Evolutionary conservation across 2,113 vertebrate genomes (phyloP), one percentile per base, ranked within the genome.

Genomic region (Acrocephalus arundinaceus): DNA sequence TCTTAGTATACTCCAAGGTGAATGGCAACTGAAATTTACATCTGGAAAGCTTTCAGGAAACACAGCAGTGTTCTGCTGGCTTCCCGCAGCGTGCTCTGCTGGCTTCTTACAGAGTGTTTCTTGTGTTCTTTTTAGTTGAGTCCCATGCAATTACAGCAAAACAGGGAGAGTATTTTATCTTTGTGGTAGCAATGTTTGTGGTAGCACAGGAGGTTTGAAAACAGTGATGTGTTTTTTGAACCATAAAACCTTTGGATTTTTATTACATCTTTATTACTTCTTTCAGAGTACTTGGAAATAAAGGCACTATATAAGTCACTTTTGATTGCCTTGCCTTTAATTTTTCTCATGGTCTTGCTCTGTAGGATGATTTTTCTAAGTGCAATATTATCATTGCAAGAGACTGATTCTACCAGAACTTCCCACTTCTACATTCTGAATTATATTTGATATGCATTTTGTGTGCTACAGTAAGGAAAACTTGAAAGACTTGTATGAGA

Each of bases 1-100:
- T 88, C 51, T 83, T 35, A 35, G 55, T 90, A 25, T 76, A 46
- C n/a, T 70, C 41, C 43, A 39, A 80, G 43, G 51, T 90, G 90
- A 94, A 59, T 59, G 39, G 58, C 46, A 49, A 30, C 65, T 77
- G 31, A 85, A 85, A 84, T 80, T 68, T 62, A 66, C 43, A 57
- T 54, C 76, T 92, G 79, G 68, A 93, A 90, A 75, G 25, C 28
- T 88, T 90, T 95, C 84, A 89, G 80, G 72, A 92, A 86, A 37
- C 39, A 45, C 22, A 61, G 22, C 74, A 85, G 35, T 74, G n/a
- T 57, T 93, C 73, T 77, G 18, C 30, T 94, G 89, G 35, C 75
- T 78, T 85, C 67, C 75, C 9, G 18, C 35, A 70, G 48, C 52
- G 45, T 65, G 24, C 52, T 66, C 43, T 54, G 15, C 33, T 87